These are phyloP conservation scores for Anarrhichthys ocellatus DNA, from an alignment of 2,113 vertebrate species.

Conservation along the genomic window DNA sequence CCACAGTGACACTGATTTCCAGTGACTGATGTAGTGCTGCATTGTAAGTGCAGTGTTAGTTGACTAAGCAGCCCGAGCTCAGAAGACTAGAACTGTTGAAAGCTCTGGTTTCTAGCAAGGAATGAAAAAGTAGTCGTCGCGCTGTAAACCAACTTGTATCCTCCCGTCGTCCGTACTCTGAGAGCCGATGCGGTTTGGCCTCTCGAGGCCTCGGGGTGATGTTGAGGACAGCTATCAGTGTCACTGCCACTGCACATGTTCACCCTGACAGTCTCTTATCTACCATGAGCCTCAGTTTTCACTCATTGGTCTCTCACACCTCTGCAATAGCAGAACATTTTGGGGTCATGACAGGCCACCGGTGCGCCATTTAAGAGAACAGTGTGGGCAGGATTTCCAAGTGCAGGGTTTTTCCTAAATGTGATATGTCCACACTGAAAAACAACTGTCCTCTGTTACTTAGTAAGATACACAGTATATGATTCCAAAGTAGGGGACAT, in stretches of 20 bases:
- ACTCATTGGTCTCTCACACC: slow-evolving; percentile 35
- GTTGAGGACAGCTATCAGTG: slow-evolving; percentile 39
- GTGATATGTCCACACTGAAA: slow-evolving; percentile 25
- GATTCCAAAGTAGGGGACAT: slow-evolving; percentile 2
- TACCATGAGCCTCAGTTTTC: slow-evolving; percentile 39
- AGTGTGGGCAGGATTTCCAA: slow-evolving; percentile 19
- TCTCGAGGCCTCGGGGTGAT: slow-evolving; percentile 14
- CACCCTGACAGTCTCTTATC: slow-evolving; percentile 39
- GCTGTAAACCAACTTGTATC: not conserved
- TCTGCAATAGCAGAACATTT: slow-evolving; percentile 15
- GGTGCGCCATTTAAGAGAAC: slow-evolving; percentile 8
- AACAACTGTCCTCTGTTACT: slow-evolving; percentile 18
- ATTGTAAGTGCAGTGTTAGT: slow-evolving; percentile 19
- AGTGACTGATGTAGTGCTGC: slow-evolving; percentile 34
- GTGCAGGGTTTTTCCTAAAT: slow-evolving; percentile 47
- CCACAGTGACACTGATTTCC: slow-evolving; percentile 50
- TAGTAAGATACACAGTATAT: slow-evolving; percentile 7
- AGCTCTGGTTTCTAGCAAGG: slow-evolving; percentile 14
- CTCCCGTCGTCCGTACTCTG: not conserved
- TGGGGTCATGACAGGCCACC: slow-evolving; percentile 48
- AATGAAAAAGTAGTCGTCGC: not conserved
- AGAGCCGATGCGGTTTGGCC: slow-evolving; percentile 15
- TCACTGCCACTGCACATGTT: slow-evolving; percentile 32
- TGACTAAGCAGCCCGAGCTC: slow-evolving; percentile 15
- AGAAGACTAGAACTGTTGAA: slow-evolving; percentile 8